phyloP scores from a whole-genome alignment of 2,113 vertebrate species.

The Cavia aperea region DNA sequence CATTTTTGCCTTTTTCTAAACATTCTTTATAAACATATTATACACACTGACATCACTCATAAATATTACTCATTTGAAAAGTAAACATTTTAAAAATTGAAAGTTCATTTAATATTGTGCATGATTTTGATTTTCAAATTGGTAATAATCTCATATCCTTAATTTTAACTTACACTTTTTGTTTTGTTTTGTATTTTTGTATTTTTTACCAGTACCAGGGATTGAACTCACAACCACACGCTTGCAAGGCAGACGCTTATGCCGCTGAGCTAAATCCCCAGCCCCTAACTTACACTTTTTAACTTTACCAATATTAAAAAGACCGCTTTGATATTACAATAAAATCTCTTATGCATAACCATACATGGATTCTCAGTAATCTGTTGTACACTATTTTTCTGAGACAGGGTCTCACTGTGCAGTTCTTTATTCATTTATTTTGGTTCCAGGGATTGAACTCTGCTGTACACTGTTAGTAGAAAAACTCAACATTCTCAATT shows the following conservation, averaged over 20 bases:
- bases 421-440: too few species aligned
- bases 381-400: not conserved
- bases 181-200: too few species aligned
- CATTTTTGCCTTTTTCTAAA: slow-evolving; percentile 17
- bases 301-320: slow-evolving; percentile 20
- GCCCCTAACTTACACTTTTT: not conserved
- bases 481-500: not conserved
- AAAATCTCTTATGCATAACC: slow-evolving; percentile 14
- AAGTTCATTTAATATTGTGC: not conserved
- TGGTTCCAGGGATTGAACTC: too few species aligned
- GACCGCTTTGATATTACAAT: not conserved
- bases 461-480: too few species aligned
- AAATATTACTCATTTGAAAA: slow-evolving; percentile 30
- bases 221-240: too few species aligned
- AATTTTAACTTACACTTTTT: slow-evolving; percentile 10
- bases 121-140: slow-evolving; percentile 18
- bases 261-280: too few species aligned
- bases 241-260: too few species aligned
- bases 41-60: not conserved
- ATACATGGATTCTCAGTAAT: not conserved
- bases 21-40: not conserved
- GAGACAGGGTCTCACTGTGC: too few species aligned
- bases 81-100: not conserved
- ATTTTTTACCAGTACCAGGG: too few species aligned
- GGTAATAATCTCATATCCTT: not conserved